Evolutionary conservation across 2,888 invertebrate genomes (phyloP).

Genomic region (Drosophila sordidula): DNA sequence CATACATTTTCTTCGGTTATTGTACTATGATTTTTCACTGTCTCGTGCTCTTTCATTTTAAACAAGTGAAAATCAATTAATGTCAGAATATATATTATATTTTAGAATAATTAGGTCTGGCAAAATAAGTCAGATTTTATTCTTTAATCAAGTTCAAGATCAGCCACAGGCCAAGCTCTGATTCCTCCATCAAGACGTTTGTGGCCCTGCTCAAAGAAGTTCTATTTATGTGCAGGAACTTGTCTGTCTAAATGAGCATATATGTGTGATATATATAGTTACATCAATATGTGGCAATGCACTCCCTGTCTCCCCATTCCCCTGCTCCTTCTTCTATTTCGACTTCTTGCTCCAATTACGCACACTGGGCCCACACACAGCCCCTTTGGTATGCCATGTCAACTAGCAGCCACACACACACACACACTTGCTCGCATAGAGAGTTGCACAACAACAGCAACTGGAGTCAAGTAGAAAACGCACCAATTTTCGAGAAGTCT

Average conservation of each 20-base stretch:
- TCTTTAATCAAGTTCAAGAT: neutral
- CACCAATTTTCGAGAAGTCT: slow-evolving; percentile 50
- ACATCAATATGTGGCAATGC: slow-evolving; percentile 6
- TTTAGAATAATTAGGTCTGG: too few species aligned
- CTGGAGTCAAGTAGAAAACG: slow-evolving; percentile 39
- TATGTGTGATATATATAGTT: neutral
- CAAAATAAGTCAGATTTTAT: neutral
- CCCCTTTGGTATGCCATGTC: slow-evolving; percentile 42
- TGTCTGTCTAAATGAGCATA: neutral
- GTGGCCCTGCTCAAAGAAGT: neutral
- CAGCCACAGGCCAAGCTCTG: neutral
- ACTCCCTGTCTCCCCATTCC: neutral
- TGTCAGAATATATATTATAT: too few species aligned
- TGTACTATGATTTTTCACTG: too few species aligned
- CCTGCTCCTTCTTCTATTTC: neutral
- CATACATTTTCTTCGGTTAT: too few species aligned
- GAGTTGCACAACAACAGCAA: slow-evolving; percentile 46
- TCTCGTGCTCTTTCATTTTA: too few species aligned
- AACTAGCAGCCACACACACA: slow-evolving; percentile 31
- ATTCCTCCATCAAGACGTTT: neutral
- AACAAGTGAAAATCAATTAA: too few species aligned
- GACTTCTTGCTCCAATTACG: slow-evolving; percentile 22
- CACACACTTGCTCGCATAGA: neutral
- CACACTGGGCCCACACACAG: slow-evolving; percentile 16
- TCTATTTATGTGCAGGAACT: slow-evolving; percentile 7